Evolutionary conservation across 2,113 vertebrate species (phyloP).

Genomic region (Malaclemys terrapin): DNA sequence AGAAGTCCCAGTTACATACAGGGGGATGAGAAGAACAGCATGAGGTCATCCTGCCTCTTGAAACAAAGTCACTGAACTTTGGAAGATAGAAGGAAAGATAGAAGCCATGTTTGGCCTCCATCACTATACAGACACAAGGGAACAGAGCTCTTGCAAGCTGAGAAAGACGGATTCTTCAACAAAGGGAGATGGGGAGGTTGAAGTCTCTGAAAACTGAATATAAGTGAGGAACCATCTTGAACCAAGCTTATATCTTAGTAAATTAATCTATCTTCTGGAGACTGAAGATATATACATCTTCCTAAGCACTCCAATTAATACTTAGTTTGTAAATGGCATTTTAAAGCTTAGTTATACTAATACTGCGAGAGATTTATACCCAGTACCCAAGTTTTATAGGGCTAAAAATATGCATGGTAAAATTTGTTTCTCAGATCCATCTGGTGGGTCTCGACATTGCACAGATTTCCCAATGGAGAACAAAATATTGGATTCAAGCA

Average conservation of each 20-base stretch:
- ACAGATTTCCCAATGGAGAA: not conserved
- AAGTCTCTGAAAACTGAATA: not conserved
- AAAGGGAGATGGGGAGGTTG: not conserved
- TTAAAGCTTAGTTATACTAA: constrained; percentile 16
- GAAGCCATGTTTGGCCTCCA: too few relatives aligned
- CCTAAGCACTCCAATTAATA: constrained; percentile 51
- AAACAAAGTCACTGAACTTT: too few relatives aligned
- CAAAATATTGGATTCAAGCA: not conserved
- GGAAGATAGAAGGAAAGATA: too few relatives aligned
- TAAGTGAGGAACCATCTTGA: not conserved
- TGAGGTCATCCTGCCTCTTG: too few relatives aligned
- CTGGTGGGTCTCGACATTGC: not conserved
- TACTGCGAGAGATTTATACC: not conserved
- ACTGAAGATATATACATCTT: constrained; percentile 1
- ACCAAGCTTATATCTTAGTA: not conserved
- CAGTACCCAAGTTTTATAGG: not conserved
- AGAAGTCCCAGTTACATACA: too few relatives aligned
- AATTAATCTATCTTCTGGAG: constrained; percentile 44
- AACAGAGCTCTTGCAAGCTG: too few relatives aligned
- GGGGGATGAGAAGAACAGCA: too few relatives aligned
- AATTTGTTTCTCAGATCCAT: not conserved
- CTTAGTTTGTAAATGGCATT: constrained; percentile 9
- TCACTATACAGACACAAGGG: too few relatives aligned
- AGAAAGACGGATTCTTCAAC: too few relatives aligned
- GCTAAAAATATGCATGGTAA: not conserved